Conservation (phyloP, 2,113 vertebrate genomes). For the Heloderma charlesbogerti region DNA sequence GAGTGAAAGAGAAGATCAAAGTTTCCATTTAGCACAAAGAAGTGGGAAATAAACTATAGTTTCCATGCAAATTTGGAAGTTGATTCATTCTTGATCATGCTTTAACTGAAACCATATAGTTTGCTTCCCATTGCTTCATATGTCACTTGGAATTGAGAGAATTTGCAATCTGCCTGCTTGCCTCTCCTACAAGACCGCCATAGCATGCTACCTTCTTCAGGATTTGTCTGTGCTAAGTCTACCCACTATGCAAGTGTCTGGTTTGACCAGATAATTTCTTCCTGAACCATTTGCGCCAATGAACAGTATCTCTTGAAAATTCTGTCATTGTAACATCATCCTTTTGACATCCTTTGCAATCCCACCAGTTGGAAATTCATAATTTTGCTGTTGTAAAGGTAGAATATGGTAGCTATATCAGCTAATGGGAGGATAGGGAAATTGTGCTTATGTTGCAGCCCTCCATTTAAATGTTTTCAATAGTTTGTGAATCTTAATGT, state of each 20-base stretch:
- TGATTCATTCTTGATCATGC: background rate
- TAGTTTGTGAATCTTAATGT: background rate
- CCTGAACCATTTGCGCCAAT: background rate
- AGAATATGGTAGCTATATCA: background rate
- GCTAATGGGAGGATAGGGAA: background rate
- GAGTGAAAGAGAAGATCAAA: background rate
- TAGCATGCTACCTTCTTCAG: background rate
- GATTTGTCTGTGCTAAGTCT: background rate
- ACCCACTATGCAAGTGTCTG: background rate
- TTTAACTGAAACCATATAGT: background rate
- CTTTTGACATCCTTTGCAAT: background rate
- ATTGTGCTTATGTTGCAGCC: background rate
- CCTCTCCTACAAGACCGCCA: background rate
- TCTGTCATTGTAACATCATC: background rate
- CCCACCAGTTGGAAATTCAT: background rate
- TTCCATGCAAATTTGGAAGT: background rate
- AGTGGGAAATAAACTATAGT: background rate
- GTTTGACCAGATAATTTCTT: background rate
- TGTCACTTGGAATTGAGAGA: conserved; percentile 4
- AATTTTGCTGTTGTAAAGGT: background rate
- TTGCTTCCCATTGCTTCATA: conserved; percentile 21
- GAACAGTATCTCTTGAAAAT: background rate
- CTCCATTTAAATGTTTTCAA: background rate
- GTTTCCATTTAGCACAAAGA: background rate
- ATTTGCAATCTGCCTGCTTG: background rate